Percentiles rank a stretch among this genome's conserved stretches.
Evolutionary conservation across 1,140 invertebrate genomes (phyloP).

Genomic region (Brachionus koreanus): DNA sequence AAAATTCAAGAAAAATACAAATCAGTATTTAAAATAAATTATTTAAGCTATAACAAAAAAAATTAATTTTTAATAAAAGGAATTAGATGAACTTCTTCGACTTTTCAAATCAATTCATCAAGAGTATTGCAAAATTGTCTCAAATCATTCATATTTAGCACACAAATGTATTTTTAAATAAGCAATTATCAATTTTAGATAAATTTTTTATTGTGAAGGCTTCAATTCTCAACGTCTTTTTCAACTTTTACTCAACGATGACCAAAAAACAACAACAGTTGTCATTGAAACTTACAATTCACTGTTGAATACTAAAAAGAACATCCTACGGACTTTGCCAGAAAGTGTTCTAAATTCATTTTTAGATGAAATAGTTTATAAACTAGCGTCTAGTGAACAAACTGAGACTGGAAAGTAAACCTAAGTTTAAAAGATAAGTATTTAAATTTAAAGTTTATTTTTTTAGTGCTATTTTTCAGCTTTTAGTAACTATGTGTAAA

Average conservation of each 20-base stretch:
- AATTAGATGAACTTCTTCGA: not conserved
- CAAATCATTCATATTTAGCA: not conserved
- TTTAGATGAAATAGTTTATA: conserved; percentile 40
- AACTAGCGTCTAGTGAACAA: not conserved
- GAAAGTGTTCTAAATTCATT: not conserved
- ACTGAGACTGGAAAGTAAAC: conserved; percentile 5
- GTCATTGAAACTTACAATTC: not conserved
- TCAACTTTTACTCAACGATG: conserved; percentile 25
- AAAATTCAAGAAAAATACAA: conserved; percentile 37
- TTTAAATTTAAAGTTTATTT: not conserved
- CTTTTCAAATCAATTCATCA: not conserved
- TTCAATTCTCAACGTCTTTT: conserved; percentile 27
- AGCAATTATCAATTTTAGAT: not conserved
- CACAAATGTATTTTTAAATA: not conserved
- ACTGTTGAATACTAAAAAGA: conserved; percentile 25
- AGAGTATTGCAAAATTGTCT: conserved; percentile 26
- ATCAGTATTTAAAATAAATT: too few species aligned
- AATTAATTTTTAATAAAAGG: not conserved
- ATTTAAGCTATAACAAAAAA: not conserved
- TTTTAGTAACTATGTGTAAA: not conserved
- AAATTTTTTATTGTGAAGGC: not conserved
- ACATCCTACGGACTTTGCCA: not conserved
- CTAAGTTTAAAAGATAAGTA: not conserved
- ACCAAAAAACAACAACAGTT: conserved; percentile 23
- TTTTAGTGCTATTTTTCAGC: conserved; percentile 7